Conservation (phyloP, 2,888 invertebrate species). For the Apantesis nais region DNA sequence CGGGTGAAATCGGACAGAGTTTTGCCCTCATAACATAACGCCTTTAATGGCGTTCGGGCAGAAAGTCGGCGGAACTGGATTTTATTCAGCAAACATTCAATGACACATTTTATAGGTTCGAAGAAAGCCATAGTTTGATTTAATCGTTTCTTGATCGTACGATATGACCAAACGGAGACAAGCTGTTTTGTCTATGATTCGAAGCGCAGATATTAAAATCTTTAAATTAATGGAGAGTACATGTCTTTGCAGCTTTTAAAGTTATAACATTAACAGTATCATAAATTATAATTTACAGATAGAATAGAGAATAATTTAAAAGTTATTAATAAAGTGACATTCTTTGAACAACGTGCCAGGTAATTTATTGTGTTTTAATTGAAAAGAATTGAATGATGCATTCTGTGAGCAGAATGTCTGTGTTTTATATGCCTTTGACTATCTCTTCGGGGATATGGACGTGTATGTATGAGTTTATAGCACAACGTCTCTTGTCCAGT, state of each 20-base stretch:
- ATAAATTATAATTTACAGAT: neutral
- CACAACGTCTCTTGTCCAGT: too few species aligned
- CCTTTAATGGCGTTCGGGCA: conserved; percentile 39
- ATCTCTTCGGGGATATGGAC: neutral
- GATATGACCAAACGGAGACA: neutral
- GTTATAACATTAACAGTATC: neutral
- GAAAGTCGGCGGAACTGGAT: conserved; percentile 30
- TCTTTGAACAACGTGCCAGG: neutral
- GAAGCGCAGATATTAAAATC: neutral
- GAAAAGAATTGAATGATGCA: too few species aligned
- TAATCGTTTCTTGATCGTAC: neutral
- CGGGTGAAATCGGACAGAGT: conserved; percentile 47
- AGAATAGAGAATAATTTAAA: neutral
- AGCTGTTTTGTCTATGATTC: neutral
- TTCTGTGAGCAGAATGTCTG: neutral
- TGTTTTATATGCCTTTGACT: neutral
- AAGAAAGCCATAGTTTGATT: conserved; percentile 5
- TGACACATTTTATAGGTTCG: conserved; percentile 20
- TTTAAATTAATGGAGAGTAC: neutral
- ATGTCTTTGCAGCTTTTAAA: too few species aligned
- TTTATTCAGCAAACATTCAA: conserved; percentile 39
- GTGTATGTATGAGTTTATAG: too few species aligned
- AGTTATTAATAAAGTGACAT: neutral
- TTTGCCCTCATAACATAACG: conserved; percentile 44
- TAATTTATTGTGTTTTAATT: too few species aligned